A percentile compares a stretch with the other conserved stretches of the same genome.
phyloP scores from a whole-genome alignment of 2,797 vertebrate species.

The Alcedo quadribrachys region DNA sequence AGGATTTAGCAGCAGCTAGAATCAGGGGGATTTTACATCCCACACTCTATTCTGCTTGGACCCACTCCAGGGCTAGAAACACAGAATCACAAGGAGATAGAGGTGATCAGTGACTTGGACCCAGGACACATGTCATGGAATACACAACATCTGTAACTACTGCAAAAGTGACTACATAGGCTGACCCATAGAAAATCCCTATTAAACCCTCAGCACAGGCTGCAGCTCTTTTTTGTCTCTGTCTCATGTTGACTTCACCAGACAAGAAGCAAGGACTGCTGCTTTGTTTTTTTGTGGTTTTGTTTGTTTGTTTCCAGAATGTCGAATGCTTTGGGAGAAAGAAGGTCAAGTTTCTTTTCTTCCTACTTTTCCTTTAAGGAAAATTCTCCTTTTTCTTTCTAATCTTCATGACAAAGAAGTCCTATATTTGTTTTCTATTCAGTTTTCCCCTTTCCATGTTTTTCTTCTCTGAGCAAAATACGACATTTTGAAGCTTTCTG shows the following conservation, averaged over 20 bases:
- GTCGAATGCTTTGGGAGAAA: neutral
- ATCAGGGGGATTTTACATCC: neutral
- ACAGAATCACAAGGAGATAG: neutral
- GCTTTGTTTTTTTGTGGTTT: neutral
- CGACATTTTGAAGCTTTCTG: neutral
- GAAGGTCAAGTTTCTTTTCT: neutral
- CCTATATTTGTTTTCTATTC: neutral
- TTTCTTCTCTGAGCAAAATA: conserved; percentile 1
- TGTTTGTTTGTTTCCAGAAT: neutral
- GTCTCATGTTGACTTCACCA: neutral
- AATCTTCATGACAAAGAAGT: neutral
- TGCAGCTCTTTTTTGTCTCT: neutral
- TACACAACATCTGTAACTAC: neutral
- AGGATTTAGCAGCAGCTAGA: neutral
- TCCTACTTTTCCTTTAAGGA: neutral
- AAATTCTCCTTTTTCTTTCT: neutral
- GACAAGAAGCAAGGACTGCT: neutral
- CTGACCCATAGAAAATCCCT: neutral
- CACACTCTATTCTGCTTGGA: neutral
- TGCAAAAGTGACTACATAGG: neutral
- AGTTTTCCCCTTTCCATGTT: neutral
- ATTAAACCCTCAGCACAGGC: neutral
- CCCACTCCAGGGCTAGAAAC: neutral
- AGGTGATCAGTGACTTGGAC: neutral
- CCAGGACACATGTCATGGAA: neutral